Base-by-base conservation (phyloP, 2,797 vertebrate species). In the Brachyrhaphis roseni region DNA sequence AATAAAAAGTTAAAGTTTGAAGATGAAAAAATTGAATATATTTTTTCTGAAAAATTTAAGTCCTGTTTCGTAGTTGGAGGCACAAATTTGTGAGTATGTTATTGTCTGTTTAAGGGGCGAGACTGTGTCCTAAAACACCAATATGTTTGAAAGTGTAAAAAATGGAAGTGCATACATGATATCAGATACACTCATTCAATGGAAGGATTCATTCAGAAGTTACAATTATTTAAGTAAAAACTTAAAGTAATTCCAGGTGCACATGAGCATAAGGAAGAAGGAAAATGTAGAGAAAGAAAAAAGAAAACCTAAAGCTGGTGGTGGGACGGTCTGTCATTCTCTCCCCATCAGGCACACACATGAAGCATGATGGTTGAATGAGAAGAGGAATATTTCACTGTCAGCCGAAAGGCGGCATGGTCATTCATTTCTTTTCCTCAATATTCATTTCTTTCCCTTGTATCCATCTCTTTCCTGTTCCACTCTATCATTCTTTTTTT, bases 311-410 rank as follows among this genome's bases (percentile, higher is more conserved):
- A 57, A 80, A 82, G 82, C 90, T 91, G 93, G 86, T 78, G 90
- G 86, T 74, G 84, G 73, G 81, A 78, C 62, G 87, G 91, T 82
- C 80, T 96, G 95, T 96, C 95, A 95, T 94, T 92, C 93, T 93
- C 92, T 87, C 92, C 84, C 93, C 93, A 96, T 95, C 96, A 96
- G 95, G 95, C 93, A 94, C 86, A 94, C 95, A 94, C 95, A 94
- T 94, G 96, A 96, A 97, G 96, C 96, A 96, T 96, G 97, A 97
- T 78, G 95, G 95, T 95, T 96, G 96, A 96, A 96, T 95, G 96
- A 96, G 94, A 94, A 95, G 95, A 94, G 94, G 97, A 97, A 99
- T 98, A 98, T 98, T 98, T 99, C 98, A 98, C 97, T 98, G 97
- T 98, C 98, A 98, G 90, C 91, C 87, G 90, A 93, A 89, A 93